Conservation (phyloP, 2,797 vertebrate species). For the Halcyon leucocephala region DNA sequence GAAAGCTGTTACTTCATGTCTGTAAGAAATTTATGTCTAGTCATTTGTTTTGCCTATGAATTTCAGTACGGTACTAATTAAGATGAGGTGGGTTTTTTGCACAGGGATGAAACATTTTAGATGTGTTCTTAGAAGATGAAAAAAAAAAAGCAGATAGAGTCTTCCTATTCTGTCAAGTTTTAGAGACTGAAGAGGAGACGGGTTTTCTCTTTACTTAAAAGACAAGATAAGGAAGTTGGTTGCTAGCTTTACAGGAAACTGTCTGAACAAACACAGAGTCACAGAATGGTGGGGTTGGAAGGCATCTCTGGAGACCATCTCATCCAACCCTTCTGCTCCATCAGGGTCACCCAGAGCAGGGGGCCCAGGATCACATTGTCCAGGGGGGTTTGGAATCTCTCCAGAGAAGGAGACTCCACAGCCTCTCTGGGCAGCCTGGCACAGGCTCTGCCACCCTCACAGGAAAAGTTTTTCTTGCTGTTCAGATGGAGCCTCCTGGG, state of each 20-base stretch:
- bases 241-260: not conserved
- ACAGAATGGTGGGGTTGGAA: not conserved
- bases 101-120: not conserved
- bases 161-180: not conserved
- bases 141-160: not conserved
- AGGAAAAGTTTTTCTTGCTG: not conserved
- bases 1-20: not conserved
- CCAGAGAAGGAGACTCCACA: not conserved
- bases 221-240: not conserved
- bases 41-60: not conserved
- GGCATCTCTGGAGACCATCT: not conserved
- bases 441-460: not conserved
- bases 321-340: not conserved
- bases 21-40: not conserved
- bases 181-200: not conserved
- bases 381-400: not conserved
- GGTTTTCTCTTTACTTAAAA: not conserved
- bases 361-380: not conserved
- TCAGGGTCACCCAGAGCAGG: not conserved
- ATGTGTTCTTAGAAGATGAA: not conserved
- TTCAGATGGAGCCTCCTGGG: not conserved
- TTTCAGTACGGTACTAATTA: not conserved
- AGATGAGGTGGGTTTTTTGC: rapidly evolving
- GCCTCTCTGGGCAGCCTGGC: not conserved
- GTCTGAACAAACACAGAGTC: not conserved